Evolutionary conservation across 2,113 vertebrate species (phyloP).

Genomic region (Mus pahari): DNA sequence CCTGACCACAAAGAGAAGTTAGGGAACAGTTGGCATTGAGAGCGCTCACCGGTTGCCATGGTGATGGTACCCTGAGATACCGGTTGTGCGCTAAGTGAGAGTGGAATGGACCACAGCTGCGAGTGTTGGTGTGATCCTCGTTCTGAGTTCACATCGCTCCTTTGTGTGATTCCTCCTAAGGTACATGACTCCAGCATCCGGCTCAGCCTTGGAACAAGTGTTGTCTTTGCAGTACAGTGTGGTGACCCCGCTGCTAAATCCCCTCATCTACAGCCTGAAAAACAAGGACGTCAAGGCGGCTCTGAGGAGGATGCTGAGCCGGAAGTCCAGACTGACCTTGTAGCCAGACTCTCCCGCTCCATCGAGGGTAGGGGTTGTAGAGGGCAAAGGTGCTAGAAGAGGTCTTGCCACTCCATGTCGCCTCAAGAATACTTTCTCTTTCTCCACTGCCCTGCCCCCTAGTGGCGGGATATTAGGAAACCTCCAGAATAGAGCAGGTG

Average conservation of each 20-base stretch:
- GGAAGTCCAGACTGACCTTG: conserved; percentile 15
- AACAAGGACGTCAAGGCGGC: conserved; percentile 64
- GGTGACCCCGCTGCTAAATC: conserved; percentile 50
- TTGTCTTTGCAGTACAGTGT: conserved; percentile 66
- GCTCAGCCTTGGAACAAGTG: conserved; percentile 65
- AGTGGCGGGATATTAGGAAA: background rate
- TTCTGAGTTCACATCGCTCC: background rate
- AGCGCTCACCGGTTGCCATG: background rate
- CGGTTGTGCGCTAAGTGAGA: background rate
- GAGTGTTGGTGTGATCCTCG: background rate
- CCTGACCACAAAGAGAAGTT: background rate
- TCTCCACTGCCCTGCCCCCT: background rate
- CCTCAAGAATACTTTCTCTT: background rate
- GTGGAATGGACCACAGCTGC: background rate
- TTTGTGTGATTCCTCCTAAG: conserved; percentile 56
- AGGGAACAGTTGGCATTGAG: background rate
- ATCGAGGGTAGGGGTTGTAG: background rate
- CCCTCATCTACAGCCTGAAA: conserved; percentile 68
- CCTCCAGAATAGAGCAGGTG: background rate
- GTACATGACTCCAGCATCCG: conserved; percentile 53
- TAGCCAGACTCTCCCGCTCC: background rate
- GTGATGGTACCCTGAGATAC: background rate
- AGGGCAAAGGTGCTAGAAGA: background rate
- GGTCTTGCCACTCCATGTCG: background rate
- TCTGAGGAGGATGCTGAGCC: conserved; percentile 48